Base-by-base conservation (phyloP, 2,888 invertebrate species). In the Tenodera sinensis region DNA sequence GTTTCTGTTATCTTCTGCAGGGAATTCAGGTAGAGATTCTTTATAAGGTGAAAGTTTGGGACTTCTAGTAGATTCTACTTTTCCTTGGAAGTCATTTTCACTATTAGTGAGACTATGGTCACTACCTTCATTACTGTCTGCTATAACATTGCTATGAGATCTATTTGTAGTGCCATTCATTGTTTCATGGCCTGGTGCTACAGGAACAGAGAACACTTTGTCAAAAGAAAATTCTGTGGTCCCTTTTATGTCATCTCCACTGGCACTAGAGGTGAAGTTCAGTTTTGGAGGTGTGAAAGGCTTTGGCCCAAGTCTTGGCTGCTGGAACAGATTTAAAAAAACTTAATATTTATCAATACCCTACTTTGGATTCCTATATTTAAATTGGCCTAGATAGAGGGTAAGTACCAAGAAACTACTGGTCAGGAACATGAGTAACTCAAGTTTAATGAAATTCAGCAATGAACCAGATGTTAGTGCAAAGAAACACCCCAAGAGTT, bases 221-320 rank as follows among this genome's bases (percentile, higher is more conserved):
- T 97, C 97, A 92, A 97, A 97, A 0, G 96, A 96, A 92, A 97
- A 96, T 91, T 90, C 90, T 86, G 90, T 88, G 30, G 89, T 90
- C 81, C 82, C 90, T 82, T 90, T 90, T 84, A 88, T 84, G 82
- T 90, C 90, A 42, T 90, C 90, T 20, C 85, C 85, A 84, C 87
- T 86, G 15, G 83, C 89, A 84, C 83, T 83, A 83, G 89, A 88
- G 28, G 88, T 88, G 86, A 90, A 90, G 89, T 90, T 91, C 42
- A 92, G 90, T 90, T 92, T 92, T 8, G 97, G 96, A 83, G 97
- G 96, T 14, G 97, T 97, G 93, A 97, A 97, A 42, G 97, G 97
- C 93, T 97, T 97, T 83, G 97, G 97, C 3, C 97, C 97, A 85
- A 97, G 94, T 34, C 97, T 96, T 84, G 97, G 97, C 97, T 97